These are phyloP conservation scores for Cryptus viduatorius DNA, from an alignment of 2,888 invertebrate genomes.

Conservation along the genomic window DNA sequence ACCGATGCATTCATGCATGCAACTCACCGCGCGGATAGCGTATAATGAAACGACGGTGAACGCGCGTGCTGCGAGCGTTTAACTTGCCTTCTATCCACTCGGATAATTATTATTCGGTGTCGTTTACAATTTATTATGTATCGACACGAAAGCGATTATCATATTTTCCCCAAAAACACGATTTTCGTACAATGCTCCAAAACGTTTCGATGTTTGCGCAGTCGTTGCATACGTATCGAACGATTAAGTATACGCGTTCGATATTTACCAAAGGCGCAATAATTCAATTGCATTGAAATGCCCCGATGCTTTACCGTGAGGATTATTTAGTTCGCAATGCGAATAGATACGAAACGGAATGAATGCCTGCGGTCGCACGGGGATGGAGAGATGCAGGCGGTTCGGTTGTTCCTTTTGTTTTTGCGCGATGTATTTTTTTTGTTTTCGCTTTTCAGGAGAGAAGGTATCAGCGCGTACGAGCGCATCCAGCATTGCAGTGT, in stretches of 20 bases:
- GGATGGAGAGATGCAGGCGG: too few species aligned
- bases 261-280: too few species aligned
- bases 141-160: neutral
- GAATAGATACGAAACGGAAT: too few species aligned
- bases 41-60: slow-evolving; percentile 15
- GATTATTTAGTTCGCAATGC: too few species aligned
- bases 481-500: neutral
- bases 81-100: slow-evolving; percentile 1
- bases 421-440: neutral
- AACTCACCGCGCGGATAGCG: slow-evolving; percentile 3
- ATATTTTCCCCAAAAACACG: neutral
- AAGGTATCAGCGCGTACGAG: neutral
- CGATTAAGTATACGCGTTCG: too few species aligned
- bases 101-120: slow-evolving; percentile 1
- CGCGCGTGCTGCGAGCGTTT: slow-evolving; percentile 30
- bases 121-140: neutral
- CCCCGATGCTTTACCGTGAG: too few species aligned
- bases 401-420: too few species aligned
- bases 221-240: too few species aligned
- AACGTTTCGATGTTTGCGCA: too few species aligned
- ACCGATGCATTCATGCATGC: slow-evolving; percentile 32
- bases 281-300: too few species aligned
- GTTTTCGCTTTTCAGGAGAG: slow-evolving; percentile 2
- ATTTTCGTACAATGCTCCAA: too few species aligned
- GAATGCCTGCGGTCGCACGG: too few species aligned